A percentile compares a stretch with the other conserved stretches of the same genome.
These are phyloP conservation scores for Yponomeuta malinellus DNA, from an alignment of 2,888 invertebrate genomes.

Conservation along the genomic window DNA sequence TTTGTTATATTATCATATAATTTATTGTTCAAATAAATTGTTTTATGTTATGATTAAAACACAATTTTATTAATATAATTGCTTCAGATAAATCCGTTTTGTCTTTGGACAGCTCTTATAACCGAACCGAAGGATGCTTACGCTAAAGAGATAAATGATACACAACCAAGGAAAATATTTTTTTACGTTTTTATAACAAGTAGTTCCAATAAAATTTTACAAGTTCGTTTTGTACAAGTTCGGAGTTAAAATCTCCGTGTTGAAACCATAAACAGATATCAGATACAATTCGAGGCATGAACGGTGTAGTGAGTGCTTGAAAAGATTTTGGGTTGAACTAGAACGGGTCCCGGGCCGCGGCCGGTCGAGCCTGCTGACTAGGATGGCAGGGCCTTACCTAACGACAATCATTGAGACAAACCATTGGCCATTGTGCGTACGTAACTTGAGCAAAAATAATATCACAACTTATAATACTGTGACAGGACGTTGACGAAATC, in stretches of 20 bases:
- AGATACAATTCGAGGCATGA: slow-evolving; percentile 39
- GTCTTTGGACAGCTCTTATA: background rate
- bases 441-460: slow-evolving; percentile 11
- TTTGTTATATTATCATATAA: background rate
- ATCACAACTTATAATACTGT: slow-evolving; percentile 11
- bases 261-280: slow-evolving; percentile 53
- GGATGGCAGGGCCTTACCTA: background rate
- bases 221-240: slow-evolving; percentile 70
- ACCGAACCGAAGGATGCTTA: background rate
- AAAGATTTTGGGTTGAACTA: slow-evolving; percentile 26
- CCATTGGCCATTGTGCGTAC: slow-evolving; percentile 4
- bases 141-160: slow-evolving; percentile 11
- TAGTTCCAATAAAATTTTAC: slow-evolving; percentile 73
- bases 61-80: background rate
- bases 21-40: slow-evolving; percentile 2
- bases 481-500: background rate
- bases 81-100: background rate
- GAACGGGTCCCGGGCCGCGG: background rate
- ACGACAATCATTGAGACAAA: background rate
- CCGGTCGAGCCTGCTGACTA: background rate
- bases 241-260: slow-evolving; percentile 52
- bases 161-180: slow-evolving; percentile 27
- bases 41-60: background rate
- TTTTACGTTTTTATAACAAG: slow-evolving; percentile 68
- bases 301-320: slow-evolving; percentile 44